Evolutionary conservation across 2,797 vertebrate species (phyloP).

Genomic region (Catamblyrhynchus diadema): DNA sequence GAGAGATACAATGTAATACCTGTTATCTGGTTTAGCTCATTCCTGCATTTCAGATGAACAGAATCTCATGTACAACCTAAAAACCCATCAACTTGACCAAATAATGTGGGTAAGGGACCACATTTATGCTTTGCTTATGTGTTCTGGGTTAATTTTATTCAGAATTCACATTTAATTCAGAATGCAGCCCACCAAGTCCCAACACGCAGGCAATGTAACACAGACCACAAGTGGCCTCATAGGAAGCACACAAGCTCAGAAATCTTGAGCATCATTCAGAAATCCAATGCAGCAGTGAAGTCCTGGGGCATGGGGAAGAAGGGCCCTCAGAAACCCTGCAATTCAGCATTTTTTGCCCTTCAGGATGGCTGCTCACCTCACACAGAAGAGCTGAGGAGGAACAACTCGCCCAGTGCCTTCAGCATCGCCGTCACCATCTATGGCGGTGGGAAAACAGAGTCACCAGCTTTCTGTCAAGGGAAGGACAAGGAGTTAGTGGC

Average conservation of each 20-base stretch:
- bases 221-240: background rate
- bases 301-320: fast-evolving
- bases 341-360: fast-evolving
- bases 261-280: background rate
- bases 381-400: constrained; percentile 39
- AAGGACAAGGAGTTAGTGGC: background rate
- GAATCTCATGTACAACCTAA: background rate
- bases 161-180: background rate
- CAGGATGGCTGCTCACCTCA: constrained; percentile 39
- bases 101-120: background rate
- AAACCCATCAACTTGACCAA: background rate
- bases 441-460: background rate
- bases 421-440: constrained; percentile 42
- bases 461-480: background rate
- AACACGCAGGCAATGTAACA: fast-evolving
- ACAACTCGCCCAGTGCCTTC: background rate
- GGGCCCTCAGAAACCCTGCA: background rate
- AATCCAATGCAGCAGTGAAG: background rate
- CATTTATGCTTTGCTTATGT: background rate
- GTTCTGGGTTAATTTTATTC: background rate
- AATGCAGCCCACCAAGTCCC: background rate
- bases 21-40: constrained; percentile 10
- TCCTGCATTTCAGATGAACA: background rate
- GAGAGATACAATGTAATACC: background rate
- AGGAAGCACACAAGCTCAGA: background rate